Evolutionary conservation across 2,113 vertebrate species (phyloP), one percentile per base, ranked within the genome.

Genomic region (Xenopus laevis): DNA sequence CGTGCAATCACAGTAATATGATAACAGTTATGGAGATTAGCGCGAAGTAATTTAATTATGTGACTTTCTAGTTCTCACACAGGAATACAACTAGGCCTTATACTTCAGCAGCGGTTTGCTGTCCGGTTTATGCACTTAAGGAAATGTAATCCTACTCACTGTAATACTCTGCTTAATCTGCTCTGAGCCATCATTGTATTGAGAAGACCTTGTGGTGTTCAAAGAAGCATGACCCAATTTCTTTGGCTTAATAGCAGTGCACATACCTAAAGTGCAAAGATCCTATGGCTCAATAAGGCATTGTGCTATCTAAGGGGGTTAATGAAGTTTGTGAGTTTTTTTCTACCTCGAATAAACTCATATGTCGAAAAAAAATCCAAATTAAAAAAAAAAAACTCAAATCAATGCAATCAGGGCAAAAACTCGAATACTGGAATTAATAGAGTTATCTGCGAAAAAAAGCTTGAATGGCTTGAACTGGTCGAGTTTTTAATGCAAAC

Each of bases 111-210:
- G 50, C 47, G 69, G 52, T 64, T 52, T 76, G 74, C 66, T 57
- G 66, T 63, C 66, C 55, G 46, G 57, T 70, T 64, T 57, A 70
- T 70, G 70, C 59, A 69, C 67, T 77, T 77, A 70, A 77, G 74
- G 52, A 77, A 68, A 77, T 64, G 74, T 77, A 77, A 77, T 77
- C 74, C 67, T 64, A 67, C 73, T 75, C 63, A 53, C 66, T 70
- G 59, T 77, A 77, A 77, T 77, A 64, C 66, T 70, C 74, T 1
- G 60, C 27, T 57, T 70, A 77, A 77, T 77, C 74, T 70, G 33
- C 74, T 77, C 50, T 70, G 61, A 77, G 59, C 66, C 27, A 64
- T 63, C 62, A 74, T 52, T 69, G 27, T 77, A 69, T 70, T 47
- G 27, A 77, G 50, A 64, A 69, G 66, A 57, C 47, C 27, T 46